Evolutionary conservation across 2,113 vertebrate species (phyloP), one percentile per base, ranked within the genome.

Genomic region (Pholis gunnellus): DNA sequence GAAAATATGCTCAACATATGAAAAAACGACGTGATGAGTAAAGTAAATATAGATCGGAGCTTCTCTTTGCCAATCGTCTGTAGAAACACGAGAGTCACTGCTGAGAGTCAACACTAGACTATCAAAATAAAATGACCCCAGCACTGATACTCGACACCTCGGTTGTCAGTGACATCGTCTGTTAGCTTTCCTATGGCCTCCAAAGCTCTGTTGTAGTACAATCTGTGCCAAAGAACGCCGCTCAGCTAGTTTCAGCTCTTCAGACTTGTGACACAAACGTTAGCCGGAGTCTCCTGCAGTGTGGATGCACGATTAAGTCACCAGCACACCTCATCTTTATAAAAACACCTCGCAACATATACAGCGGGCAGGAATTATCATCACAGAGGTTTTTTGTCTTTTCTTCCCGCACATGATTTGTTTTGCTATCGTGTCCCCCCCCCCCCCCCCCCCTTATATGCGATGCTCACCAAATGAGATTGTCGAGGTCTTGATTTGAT

Each of bases 401-500:
- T 60, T 42, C 31, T 48, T 29, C 63, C 31, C 52, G 46, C 9
- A 31, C 46, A 54, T 40, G 46, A 75, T 79, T 85, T 86, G 60
- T 77, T 79, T 79, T 69, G 54, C 68, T 61, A 9, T 79, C 78
- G 84, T 42, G 70, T 75, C 71, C 68, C 72, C 36, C 50, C 52
- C 10, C 44, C 13, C 44, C 4, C 44, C 44, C 44, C 72, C 36
- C 50, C 52, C 9, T 3, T 6, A 4, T 2, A n/a, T 63, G 61
- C 27, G 42, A 8, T 85, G 78, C 64, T 82, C 75, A 60, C 67
- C 8, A n/a, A 88, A 88, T 61, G 75, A 89, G 84, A 83, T 85
- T 83, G 75, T 85, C 2, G 59, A 79, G 78, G 78, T 85, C 81
- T 82, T 87, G 89, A 90, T 92, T 89, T 85, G 87, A 91, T 93